Evolutionary conservation across 1,140 invertebrate genomes (phyloP), one percentile per base, ranked within the genome.

Genomic region (Drosophila hydei): DNA sequence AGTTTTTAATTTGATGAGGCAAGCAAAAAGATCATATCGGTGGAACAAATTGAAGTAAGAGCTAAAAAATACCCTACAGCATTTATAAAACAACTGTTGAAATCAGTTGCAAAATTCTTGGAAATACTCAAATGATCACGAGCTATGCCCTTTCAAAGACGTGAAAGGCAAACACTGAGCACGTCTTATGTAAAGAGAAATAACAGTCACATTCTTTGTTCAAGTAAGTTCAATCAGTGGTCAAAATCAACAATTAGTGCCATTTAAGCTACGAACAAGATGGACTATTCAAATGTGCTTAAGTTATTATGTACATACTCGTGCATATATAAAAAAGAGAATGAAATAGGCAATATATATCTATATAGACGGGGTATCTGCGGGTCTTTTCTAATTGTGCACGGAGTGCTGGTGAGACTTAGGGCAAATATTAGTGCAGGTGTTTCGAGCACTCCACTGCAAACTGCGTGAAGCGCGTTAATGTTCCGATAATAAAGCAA

Each of bases 401-500:
- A n/a, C n/a, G n/a, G n/a, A n/a, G 9, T 33, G 30, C 30, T 33
- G 9, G 12, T 36, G 21, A 9, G 21, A 7, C 8, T 33, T 11
- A 7, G 9, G 25, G 23, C 33, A 36, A 78, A 84, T 81, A 75
- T 81, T 84, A 47, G 54, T 7, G 47, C 75, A 81, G 61, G 36
- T 78, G 75, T 70, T 59, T 19, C 30, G 3, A 56, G 14, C 19
- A 23, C 30, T 33, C 30, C 19, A 51, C 11, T 12, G 40, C 19
- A 16, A 14, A 60, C 25, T 60, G 27, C 14, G n/a, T 21, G 14
- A 51, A 51, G 25, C 33, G 25, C 33, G 30, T 19, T 12, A 9
- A 60, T 19, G 11, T 14, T 8, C 6, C 40, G 21, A 16, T 30
- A 23, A 55, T 47, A 64, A 64, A 36, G 5, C 14, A 45, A 14